Percentiles rank a stretch among this genome's conserved stretches.
phyloP scores from a whole-genome alignment of 2,888 invertebrate species.

The Amphipoea lucens region DNA sequence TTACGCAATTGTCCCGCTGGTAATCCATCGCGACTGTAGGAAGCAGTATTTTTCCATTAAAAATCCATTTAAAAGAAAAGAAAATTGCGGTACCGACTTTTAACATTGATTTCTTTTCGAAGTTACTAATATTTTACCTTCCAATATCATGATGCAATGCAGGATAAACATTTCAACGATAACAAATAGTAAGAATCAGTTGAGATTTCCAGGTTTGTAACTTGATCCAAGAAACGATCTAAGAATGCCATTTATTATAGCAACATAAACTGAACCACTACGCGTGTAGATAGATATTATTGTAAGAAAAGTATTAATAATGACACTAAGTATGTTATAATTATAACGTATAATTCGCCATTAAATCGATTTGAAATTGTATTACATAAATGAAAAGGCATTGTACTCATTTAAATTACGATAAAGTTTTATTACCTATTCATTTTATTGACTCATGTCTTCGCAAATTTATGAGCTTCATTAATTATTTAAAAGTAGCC shows the following conservation, averaged over 20 bases:
- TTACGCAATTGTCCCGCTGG: not conserved
- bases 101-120: not conserved
- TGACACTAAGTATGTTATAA: not conserved
- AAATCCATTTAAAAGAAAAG: not conserved
- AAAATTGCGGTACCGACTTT: not conserved
- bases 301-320: not conserved
- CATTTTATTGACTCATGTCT: not conserved
- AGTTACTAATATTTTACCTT: not conserved
- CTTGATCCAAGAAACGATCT: not conserved
- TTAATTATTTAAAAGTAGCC: not conserved
- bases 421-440: not conserved
- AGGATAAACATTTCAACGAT: not conserved
- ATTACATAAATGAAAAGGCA: not conserved
- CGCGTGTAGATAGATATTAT: not conserved
- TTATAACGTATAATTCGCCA: not conserved
- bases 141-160: not conserved
- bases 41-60: slow-evolving; percentile 12
- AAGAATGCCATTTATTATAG: not conserved
- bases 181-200: not conserved
- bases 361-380: not conserved
- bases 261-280: not conserved
- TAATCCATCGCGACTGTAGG: slow-evolving; percentile 24
- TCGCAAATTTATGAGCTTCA: not conserved
- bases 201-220: not conserved
- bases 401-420: not conserved